Conservation (phyloP, 2,797 vertebrate genomes). For the Botia kubotai region DNA sequence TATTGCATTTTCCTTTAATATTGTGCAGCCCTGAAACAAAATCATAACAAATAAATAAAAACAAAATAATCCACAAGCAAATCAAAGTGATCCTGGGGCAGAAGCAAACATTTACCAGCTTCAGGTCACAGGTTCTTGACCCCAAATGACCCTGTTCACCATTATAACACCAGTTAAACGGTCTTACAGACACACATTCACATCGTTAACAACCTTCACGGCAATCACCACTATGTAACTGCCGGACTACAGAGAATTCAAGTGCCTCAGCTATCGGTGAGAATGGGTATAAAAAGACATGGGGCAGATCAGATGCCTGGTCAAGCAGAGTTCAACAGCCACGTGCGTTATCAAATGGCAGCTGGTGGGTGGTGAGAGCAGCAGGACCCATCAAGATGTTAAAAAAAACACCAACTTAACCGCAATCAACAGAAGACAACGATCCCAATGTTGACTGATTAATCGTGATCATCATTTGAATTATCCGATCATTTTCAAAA, state of each 20-base stretch:
- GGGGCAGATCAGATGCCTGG: conserved; percentile 2
- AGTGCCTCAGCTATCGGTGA: not conserved
- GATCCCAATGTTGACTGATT: not conserved
- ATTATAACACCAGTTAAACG: conserved; percentile 16
- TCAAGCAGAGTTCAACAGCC: conserved; percentile 24
- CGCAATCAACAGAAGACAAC: not conserved
- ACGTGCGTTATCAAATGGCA: conserved; percentile 3
- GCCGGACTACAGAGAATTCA: conserved; percentile 12
- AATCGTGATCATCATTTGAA: not conserved
- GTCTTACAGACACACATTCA: not conserved
- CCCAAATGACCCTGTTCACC: not conserved
- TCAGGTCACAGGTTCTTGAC: not conserved
- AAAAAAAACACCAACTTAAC: not conserved
- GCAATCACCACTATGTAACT: not conserved
- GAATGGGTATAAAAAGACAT: conserved; percentile 9
- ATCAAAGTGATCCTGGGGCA: not conserved
- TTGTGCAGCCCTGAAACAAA: not conserved
- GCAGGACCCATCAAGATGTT: not conserved
- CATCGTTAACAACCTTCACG: not conserved
- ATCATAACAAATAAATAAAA: too few species aligned
- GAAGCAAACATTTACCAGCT: not conserved
- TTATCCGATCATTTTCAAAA: not conserved
- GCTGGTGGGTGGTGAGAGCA: not conserved
- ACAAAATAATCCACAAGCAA: not conserved
- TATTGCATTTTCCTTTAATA: too few species aligned